Evolutionary conservation across 2,888 invertebrate species (phyloP).

Genomic region (Zaprionus bogoriensis): DNA sequence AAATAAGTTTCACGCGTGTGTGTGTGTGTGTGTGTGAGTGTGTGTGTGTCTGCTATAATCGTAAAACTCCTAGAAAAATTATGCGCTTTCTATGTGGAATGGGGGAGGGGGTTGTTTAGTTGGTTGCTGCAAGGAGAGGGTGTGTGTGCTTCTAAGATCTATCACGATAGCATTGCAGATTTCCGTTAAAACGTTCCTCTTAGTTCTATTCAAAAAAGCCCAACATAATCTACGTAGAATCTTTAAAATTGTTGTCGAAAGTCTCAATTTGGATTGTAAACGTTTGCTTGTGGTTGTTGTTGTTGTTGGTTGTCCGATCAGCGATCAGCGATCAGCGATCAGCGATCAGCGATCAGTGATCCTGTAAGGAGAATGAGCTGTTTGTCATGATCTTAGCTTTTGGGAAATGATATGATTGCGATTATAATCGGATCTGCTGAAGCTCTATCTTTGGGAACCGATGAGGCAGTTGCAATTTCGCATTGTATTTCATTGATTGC

Average conservation of each 20-base stretch:
- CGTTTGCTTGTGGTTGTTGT: slow-evolving; percentile 3
- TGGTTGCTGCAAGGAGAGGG: too few species aligned
- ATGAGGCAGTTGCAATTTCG: slow-evolving; percentile 39
- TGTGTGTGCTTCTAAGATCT: slow-evolving; percentile 39
- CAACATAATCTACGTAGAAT: neutral
- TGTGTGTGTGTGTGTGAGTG: slow-evolving; percentile 9
- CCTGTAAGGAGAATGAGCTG: neutral
- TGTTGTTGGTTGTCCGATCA: neutral
- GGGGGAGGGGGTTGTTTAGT: too few species aligned
- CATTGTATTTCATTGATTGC: slow-evolving; percentile 17
- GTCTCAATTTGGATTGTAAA: slow-evolving; percentile 57
- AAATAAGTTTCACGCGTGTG: slow-evolving; percentile 6
- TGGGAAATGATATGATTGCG: slow-evolving; percentile 2
- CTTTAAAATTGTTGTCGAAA: slow-evolving; percentile 38
- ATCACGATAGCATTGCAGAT: slow-evolving; percentile 45
- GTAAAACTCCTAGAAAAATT: slow-evolving; percentile 56
- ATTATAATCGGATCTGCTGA: slow-evolving; percentile 6
- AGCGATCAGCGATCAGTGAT: neutral
- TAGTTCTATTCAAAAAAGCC: neutral
- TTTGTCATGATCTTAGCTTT: neutral
- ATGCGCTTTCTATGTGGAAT: slow-evolving; percentile 24
- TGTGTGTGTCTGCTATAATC: slow-evolving; percentile 21
- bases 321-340: neutral
- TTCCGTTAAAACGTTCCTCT: slow-evolving; percentile 17
- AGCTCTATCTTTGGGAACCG: slow-evolving; percentile 10